Evolutionary conservation across 2,113 vertebrate species (phyloP), one percentile per base, ranked within the genome.

Genomic region (Odobenus rosmarus): DNA sequence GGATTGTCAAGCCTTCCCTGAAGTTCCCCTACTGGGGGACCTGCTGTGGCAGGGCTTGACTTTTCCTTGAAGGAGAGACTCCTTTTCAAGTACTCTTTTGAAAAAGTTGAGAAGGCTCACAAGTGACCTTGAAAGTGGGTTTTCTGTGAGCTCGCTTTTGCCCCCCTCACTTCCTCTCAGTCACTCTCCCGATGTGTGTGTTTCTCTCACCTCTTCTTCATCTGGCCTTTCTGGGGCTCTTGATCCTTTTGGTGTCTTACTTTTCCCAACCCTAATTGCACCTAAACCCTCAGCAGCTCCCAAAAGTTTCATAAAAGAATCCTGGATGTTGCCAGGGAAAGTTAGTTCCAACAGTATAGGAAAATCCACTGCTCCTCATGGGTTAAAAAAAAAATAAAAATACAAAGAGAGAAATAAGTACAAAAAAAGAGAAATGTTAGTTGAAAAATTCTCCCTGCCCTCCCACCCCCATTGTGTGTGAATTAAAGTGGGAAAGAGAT

Each of bases 161-260:
- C 18, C 55, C 4, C 21, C 21, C 0, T 21, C 3, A 2, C 18
- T 3, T 0, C 21, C 81, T 62, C 11, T 62, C 11, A 4, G 0
- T 55, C 21, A 0, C 86, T n/a, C 18, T 62, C 4, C 15, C 19
- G 19, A 71, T 13, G 1, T 24, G 3, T n/a, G 26, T 49, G 23
- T 59, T 76, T 53, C 31, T 89, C 26, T 46, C 31, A 39, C 5
- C 4, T 1, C 0, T 4, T 46, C 61, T 85, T 88, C 11, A 23
- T n/a, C 1, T 23, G 28, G 16, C 3, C 39, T 5, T 86, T 67
- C 28, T 36, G 11, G 51, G n/a, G 5, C 36, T 6, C 28, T 15
- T 15, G 46, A 16, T 39, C 31, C 26, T 71, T 76, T 59, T 55
- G 16, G 7, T 39, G 0, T 6, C 16, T 61, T 51, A 12, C 26